Base-by-base conservation (phyloP, 2,888 invertebrate species). In the Dexiosoma caninum region DNA sequence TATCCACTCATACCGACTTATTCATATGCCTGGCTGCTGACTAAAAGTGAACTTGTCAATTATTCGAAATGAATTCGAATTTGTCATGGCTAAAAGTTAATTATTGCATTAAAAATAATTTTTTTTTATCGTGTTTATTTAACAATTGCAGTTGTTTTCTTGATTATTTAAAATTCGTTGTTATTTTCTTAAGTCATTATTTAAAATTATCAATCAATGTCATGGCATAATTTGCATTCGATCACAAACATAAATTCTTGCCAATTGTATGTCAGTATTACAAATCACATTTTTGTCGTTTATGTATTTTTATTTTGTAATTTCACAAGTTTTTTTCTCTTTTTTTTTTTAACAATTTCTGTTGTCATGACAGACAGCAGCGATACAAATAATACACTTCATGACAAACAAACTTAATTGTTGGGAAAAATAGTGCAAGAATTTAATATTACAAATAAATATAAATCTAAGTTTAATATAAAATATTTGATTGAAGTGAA, bases 131-230 rank as follows among this genome's bases (percentile, higher is more conserved):
- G 42, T 19, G 10, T 37, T 57, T 19, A n/a, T 57, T 9, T 40
- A 27, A 16, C 44, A 55, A 51, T 62, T 40, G 59, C 8, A 42
- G 14, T 44, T 51, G 9, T 44, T 66, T 30, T 42, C 49, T 32
- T 32, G 23, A 42, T 16, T 51, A 19, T 51, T 42, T 19, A 21
- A 19, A 30, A 12, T 62, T 53, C 49, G 49, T 32, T 40, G n/a
- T n/a, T n/a, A n/a, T 60, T 46, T 66, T 21, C 42, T 74, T n/a
- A 44, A 57, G 71, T 76, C 71, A 76, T 80, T 76, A 62, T 72
- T 57, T 77, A 55, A 64, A 77, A 77, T 69, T 72, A 81, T 81
- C 81, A 81, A 81, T 81, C 81, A 81, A 77, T 81, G 81, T 77
- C 77, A 74, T 51, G 57, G 64, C 51, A 62, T 64, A 69, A 81